These are phyloP conservation scores for Corythornis madagascariensis DNA, from an alignment of 2,113 vertebrate genomes.

Conservation along the genomic window DNA sequence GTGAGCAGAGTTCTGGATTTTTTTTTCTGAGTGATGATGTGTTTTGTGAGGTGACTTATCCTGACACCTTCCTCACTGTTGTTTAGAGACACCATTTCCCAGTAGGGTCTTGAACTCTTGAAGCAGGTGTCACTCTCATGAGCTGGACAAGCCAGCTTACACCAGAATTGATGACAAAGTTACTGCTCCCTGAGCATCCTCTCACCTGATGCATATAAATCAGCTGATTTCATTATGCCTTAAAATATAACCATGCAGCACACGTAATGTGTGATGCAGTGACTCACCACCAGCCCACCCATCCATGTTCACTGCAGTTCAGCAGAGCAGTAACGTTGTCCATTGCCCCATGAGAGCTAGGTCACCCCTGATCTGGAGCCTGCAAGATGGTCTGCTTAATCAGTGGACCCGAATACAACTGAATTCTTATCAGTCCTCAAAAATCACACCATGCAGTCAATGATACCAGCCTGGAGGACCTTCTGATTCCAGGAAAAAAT, in stretches of 20 bases:
- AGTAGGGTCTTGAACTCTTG: not conserved
- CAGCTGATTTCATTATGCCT: not conserved
- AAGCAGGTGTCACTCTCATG: not conserved
- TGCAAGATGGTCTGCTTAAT: not conserved
- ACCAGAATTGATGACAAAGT: not conserved
- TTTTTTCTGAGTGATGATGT: not conserved
- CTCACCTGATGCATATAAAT: not conserved
- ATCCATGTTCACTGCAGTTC: not conserved
- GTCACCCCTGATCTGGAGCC: not conserved
- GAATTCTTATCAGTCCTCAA: not conserved
- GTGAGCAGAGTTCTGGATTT: not conserved
- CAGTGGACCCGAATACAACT: not conserved
- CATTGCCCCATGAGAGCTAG: not conserved
- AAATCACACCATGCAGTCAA: not conserved
- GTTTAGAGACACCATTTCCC: not conserved
- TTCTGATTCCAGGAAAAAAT: not conserved
- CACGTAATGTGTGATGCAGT: not conserved
- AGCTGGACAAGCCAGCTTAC: not conserved
- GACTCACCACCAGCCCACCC: not conserved
- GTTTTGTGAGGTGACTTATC: not conserved
- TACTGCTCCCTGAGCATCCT: not conserved
- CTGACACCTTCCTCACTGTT: not conserved
- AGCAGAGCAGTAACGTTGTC: not conserved
- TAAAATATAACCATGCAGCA: not conserved
- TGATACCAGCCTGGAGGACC: not conserved